These are phyloP conservation scores for Manis crassicaudata DNA, from an alignment of 2,797 vertebrate species.

Conservation along the genomic window DNA sequence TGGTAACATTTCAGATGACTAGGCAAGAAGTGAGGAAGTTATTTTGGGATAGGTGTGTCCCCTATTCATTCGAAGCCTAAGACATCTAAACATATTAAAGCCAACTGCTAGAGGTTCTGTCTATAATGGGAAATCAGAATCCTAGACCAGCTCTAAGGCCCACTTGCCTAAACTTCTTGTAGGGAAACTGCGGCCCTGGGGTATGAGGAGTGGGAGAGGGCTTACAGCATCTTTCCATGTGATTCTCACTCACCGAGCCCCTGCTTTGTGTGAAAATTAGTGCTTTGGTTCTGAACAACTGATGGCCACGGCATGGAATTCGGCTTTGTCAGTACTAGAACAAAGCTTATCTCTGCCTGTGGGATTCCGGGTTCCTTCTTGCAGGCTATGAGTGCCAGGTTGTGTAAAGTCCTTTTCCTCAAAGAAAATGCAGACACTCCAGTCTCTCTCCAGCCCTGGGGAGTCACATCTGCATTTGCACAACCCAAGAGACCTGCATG, in stretches of 20 bases:
- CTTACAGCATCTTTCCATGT: accelerated
- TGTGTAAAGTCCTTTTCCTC: background rate
- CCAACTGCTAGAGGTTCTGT: background rate
- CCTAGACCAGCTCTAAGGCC: background rate
- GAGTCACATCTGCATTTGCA: accelerated
- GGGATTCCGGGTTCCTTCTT: accelerated
- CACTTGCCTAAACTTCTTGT: background rate
- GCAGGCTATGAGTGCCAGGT: accelerated
- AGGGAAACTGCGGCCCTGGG: background rate
- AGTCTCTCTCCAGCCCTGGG: accelerated
- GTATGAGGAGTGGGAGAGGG: background rate
- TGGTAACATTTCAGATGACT: background rate
- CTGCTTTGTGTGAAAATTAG: background rate
- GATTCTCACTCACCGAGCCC: accelerated
- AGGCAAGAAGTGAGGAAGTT: background rate
- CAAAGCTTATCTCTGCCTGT: background rate
- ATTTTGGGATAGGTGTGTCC: background rate
- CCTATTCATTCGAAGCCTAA: background rate
- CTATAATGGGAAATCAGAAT: background rate
- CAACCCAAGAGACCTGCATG: accelerated
- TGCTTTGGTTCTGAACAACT: accelerated
- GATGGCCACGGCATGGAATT: accelerated
- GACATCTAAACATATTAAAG: background rate
- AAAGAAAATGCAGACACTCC: accelerated
- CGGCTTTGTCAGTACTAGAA: background rate